Evolutionary conservation across 2,113 vertebrate genomes (phyloP), one percentile per base, ranked within the genome.

Genomic region (Toxotes chatareus): DNA sequence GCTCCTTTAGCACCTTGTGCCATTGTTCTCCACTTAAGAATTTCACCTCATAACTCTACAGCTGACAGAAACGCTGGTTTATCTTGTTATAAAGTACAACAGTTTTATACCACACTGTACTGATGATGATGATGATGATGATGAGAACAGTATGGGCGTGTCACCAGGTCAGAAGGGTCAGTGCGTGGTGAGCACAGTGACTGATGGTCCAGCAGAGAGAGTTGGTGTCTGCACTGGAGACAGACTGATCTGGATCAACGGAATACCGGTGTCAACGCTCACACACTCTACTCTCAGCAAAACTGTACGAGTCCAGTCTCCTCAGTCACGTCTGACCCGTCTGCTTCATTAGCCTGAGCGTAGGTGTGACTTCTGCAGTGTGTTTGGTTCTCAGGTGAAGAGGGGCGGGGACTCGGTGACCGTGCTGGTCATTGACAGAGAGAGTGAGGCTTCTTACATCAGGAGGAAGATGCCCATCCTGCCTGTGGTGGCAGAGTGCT

Each of bases 161-260:
- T 83, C 60, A 31, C 1, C 89, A 99, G 98, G 97, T 53, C 7
- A 61, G 34, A 95, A 79, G 57, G 96, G 95, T 47, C 92, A 80
- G 53, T 97, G 96, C 91, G 90, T 92, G 46, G 81, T 99, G 67
- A 95, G 89, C 0, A 93, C 96, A 62, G 89, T 78, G 59, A 53
- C 72, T n/a, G 94, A 94, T 0, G 96, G 98, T 21, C 95, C 97
- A 2, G 97, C 98, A 0, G 96, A 98, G 46, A 93, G 73, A 21
- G 96, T 96, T 0, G 97, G 97, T 0, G 96, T 99, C 62, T 93
- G 92, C 1, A 76, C 80, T 0, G 96, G 97, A 55, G 96, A 96
- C 84, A 93, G 94, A 73, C 94, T 99, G 55, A 85, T 99, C 68
- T 98, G 97, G 93, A 94, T 99, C 64, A 97, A 99, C 0, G 97